A percentile compares a stretch with the other conserved stretches of the same genome.
Evolutionary conservation across 2,113 vertebrate species (phyloP).

Genomic region (Hucho hucho): DNA sequence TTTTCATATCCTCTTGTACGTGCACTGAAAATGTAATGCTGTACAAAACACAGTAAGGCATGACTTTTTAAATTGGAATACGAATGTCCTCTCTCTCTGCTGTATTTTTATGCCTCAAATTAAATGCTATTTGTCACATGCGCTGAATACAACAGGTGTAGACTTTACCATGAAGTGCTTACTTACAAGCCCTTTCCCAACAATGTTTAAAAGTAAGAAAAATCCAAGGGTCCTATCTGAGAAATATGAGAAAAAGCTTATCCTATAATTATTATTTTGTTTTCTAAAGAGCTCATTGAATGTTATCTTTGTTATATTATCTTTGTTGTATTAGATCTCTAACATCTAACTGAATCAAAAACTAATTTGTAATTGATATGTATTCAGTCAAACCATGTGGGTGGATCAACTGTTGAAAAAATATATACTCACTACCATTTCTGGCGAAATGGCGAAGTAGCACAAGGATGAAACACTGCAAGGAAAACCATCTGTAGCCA

Average conservation of each 20-base stretch:
- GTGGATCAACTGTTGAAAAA: background rate
- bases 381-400: background rate
- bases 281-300: constrained; percentile 61
- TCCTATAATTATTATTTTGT: constrained; percentile 63
- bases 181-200: background rate
- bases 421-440: background rate
- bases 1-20: constrained; percentile 58
- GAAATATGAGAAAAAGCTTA: constrained; percentile 57
- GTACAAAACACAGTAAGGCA: constrained; percentile 43
- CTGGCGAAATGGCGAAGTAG: background rate
- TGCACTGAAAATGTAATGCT: constrained; percentile 63
- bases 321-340: constrained; percentile 64
- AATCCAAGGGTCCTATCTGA: constrained; percentile 52
- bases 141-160: too few relatives aligned
- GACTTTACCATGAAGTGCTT: too few relatives aligned
- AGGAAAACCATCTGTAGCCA: constrained; percentile 7
- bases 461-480: background rate
- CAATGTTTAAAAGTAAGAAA: background rate
- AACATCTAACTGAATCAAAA: constrained; percentile 45
- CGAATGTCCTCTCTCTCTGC: constrained; percentile 71
- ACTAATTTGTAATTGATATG: constrained; percentile 58
- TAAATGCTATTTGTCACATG: too few relatives aligned
- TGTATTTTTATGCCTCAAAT: constrained; percentile 61
- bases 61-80: constrained; percentile 52
- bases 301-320: constrained; percentile 67